Base-by-base conservation (phyloP, 2,888 invertebrate genomes). In the Cataglyphis livida region DNA sequence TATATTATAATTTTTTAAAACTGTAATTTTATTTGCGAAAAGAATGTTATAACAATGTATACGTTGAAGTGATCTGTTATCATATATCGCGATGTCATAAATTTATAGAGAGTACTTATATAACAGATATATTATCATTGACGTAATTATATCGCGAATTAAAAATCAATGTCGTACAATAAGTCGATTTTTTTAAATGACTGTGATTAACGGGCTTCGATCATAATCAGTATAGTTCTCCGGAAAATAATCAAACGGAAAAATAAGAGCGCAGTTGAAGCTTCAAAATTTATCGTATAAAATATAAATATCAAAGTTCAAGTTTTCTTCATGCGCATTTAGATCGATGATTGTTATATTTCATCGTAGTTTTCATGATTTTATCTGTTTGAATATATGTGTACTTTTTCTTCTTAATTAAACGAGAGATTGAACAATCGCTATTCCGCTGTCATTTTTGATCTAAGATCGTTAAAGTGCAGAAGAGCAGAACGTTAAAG, bases 171-270 rank as follows among this genome's bases (percentile, higher is more conserved):
- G 21, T 81, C 38, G 25, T 28, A 15, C 5, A 62, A 44, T 62
- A 65, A 76, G 71, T 79, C 32, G 41, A 66, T 74, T 54, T 62
- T 62, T 73, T 35, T 21, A 65, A 82, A 73, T 71, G 61, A 71
- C 28, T 21, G n/a, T 12, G 65, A 74, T 79, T 57, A 70, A 51
- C 61, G 61, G 62, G 48, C 18, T 65, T 41, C 10, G 32, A 59
- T 44, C 32, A 78, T 59, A 59, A 73, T 59, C 66, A 38, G 25
- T 7, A 3, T 48, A 28, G 1, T 21, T 44, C 48, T 59, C 32
- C 48, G 25, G 25, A 25, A 25, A 25, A 25, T 25, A 25, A 25
- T 25, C 1, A 18, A 32, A 41, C 9, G n/a, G 54, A 57, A 68
- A 32, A 38, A n/a, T 12, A 25, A 44, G 25, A 32, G n/a, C 7